These are phyloP conservation scores for Volucella zonaria DNA, from an alignment of 2,888 invertebrate genomes.

Conservation along the genomic window DNA sequence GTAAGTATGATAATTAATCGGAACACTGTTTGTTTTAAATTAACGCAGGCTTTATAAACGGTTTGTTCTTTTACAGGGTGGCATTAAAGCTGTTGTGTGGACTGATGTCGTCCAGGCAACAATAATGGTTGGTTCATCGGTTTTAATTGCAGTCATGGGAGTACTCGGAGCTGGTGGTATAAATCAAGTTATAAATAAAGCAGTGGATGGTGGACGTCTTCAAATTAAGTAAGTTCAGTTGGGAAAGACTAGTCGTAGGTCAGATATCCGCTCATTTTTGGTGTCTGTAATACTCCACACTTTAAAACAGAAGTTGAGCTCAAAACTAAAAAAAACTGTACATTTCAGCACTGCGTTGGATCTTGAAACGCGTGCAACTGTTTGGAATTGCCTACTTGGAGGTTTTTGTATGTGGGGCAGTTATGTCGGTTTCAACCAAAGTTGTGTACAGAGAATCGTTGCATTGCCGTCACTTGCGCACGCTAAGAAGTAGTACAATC, in stretches of 20 bases:
- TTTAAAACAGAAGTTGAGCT: no score
- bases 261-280: not conserved
- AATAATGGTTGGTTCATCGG: slow-evolving; percentile 78
- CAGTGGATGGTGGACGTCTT: slow-evolving; percentile 77
- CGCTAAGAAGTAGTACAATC: slow-evolving; percentile 83
- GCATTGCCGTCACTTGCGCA: slow-evolving; percentile 85
- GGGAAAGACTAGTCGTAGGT: not conserved
- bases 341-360: slow-evolving; percentile 84
- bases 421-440: slow-evolving; percentile 88
- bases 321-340: not conserved
- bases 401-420: slow-evolving; percentile 85
- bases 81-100: slow-evolving; percentile 82
- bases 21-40: no score
- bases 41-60: no score
- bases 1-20: slow-evolving; percentile 78
- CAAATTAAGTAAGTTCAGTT: slow-evolving; percentile 75
- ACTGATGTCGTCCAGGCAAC: slow-evolving; percentile 81
- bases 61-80: slow-evolving; percentile 76
- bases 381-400: slow-evolving; percentile 86
- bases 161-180: slow-evolving; percentile 79
- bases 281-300: no score
- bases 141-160: slow-evolving; percentile 79
- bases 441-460: slow-evolving; percentile 88
- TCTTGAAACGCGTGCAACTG: slow-evolving; percentile 85
- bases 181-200: slow-evolving; percentile 76